Percentiles rank a stretch among this genome's conserved stretches.
phyloP scores from a whole-genome alignment of 2,888 invertebrate species.

The Metalampra italica region DNA sequence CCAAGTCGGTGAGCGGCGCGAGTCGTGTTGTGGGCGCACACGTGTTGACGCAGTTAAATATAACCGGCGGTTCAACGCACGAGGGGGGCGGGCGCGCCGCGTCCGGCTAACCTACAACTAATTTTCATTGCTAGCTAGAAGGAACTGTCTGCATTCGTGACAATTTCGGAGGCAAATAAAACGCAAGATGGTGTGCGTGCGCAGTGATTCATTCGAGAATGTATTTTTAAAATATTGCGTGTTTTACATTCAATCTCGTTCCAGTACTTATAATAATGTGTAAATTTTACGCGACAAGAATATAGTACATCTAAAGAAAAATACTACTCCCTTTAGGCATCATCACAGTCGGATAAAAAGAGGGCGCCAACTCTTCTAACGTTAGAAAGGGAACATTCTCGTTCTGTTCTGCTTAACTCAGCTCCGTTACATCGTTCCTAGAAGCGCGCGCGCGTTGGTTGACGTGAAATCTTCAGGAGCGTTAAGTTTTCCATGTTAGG shows the following conservation, averaged over 20 bases:
- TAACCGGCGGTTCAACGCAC: conserved; percentile 73
- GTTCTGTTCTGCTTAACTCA: conserved; percentile 2
- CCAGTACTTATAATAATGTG: no score
- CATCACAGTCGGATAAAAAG: no score
- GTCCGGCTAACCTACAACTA: conserved; percentile 64
- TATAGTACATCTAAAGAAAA: no score
- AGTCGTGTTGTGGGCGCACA: conserved; percentile 52
- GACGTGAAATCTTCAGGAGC: conserved; percentile 22
- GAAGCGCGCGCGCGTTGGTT: conserved; percentile 19
- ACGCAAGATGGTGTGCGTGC: neutral
- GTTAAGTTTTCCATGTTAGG: no score
- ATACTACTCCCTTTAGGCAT: no score
- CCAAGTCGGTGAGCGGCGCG: conserved; percentile 51
- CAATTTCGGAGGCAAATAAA: neutral
- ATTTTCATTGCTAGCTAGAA: conserved; percentile 12
- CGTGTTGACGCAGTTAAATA: conserved; percentile 74
- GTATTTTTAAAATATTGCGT: no score
- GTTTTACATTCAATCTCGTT: no score
- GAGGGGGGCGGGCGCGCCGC: conserved; percentile 47
- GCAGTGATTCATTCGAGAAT: neutral
- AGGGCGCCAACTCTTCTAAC: no score
- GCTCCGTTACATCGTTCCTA: conserved; percentile 5
- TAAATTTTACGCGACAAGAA: no score
- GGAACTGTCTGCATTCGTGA: conserved; percentile 4
- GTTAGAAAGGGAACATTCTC: neutral